Evolutionary conservation across 2,113 vertebrate species (phyloP).

Genomic region (Notothenia rossii): DNA sequence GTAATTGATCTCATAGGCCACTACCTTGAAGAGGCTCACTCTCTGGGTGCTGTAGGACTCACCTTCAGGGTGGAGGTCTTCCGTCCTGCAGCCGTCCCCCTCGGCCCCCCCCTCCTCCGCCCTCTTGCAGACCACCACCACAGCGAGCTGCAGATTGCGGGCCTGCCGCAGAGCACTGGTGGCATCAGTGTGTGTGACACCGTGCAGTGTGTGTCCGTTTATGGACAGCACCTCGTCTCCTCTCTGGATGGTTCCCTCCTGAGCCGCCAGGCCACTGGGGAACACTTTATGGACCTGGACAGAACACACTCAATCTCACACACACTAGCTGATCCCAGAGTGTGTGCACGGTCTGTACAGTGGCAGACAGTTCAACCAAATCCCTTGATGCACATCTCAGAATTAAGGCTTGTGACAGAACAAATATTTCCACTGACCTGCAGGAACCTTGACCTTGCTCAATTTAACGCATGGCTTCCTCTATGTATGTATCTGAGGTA

Average conservation of each 20-base stretch:
- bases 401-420: too few relatives aligned
- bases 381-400: too few relatives aligned
- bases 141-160: slow-evolving; percentile 87
- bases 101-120: slow-evolving; percentile 56
- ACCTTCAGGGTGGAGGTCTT: slow-evolving; percentile 63
- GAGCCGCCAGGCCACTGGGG: slow-evolving; percentile 88
- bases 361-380: too few relatives aligned
- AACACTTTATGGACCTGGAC: slow-evolving; percentile 94
- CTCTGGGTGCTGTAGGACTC: background rate
- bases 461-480: too few relatives aligned
- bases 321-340: background rate
- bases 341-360: too few relatives aligned
- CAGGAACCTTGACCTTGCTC: too few relatives aligned
- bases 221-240: slow-evolving; percentile 95
- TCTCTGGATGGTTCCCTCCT: slow-evolving; percentile 95
- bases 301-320: background rate
- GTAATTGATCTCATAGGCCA: too few relatives aligned
- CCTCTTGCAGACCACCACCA: slow-evolving; percentile 89
- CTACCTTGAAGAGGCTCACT: background rate
- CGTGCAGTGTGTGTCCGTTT: slow-evolving; percentile 92
- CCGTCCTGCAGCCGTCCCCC: slow-evolving; percentile 31
- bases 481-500: too few relatives aligned
- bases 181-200: slow-evolving; percentile 86
- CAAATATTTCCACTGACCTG: too few relatives aligned
- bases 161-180: slow-evolving; percentile 89